These are phyloP conservation scores for Poeciliopsis gracilis DNA, from an alignment of 2,797 vertebrate species.

Conservation along the genomic window DNA sequence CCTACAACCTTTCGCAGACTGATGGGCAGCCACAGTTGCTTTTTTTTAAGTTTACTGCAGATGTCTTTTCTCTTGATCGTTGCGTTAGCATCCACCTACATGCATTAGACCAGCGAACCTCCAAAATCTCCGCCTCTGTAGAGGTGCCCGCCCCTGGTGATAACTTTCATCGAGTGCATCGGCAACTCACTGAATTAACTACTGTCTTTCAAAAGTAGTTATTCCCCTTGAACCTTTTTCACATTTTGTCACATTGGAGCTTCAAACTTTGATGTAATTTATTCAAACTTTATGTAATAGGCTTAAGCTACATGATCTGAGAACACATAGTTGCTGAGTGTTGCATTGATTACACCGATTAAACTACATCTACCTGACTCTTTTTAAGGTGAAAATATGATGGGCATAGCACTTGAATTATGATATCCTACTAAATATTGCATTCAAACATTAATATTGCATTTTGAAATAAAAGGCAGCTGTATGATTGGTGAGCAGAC, in stretches of 20 bases:
- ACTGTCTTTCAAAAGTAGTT: neutral
- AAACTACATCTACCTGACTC: neutral
- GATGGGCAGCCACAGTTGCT: neutral
- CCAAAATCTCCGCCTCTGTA: slow-evolving; percentile 2
- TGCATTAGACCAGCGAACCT: neutral
- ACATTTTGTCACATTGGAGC: neutral
- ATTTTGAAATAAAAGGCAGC: neutral
- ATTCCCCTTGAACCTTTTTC: neutral
- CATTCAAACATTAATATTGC: neutral
- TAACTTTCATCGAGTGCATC: neutral
- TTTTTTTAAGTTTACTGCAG: neutral
- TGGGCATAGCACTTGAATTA: neutral
- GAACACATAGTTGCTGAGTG: neutral
- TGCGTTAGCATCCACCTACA: slow-evolving; percentile 2
- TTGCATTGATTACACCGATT: neutral
- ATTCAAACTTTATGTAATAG: neutral
- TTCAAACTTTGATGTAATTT: neutral
- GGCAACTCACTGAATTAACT: neutral
- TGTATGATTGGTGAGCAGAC: neutral
- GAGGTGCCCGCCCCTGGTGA: neutral
- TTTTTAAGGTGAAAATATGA: neutral
- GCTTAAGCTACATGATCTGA: neutral
- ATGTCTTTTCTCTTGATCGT: neutral
- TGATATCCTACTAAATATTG: neutral
- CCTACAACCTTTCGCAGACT: neutral